Evolutionary conservation across 2,888 invertebrate genomes (phyloP), one percentile per base, ranked within the genome.

Genomic region (Tricholauxania praeusta): DNA sequence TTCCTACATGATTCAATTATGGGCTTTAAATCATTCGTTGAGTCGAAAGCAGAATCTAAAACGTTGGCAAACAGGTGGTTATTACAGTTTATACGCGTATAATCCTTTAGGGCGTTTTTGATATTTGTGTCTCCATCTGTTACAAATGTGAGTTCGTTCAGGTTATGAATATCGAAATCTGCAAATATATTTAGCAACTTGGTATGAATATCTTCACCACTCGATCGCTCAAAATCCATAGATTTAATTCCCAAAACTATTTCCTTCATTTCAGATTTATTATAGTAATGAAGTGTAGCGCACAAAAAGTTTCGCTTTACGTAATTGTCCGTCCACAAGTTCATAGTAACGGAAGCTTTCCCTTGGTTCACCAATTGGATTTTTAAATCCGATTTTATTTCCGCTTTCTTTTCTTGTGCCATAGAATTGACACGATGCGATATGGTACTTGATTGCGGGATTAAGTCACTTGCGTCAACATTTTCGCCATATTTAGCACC

Each of bases 301-400:
- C 74, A 71, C 60, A 77, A 74, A 72, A 76, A 76, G 59, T 73
- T 68, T 67, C 74, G 71, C 10, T 75, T 77, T 12, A 78, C 74
- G 59, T 74, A 78, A 47, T 77, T 71, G 62, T 78, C 77, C 10
- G 73, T 72, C 78, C 77, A 79, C 74, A 78, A 51, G 67, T 77
- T 74, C 55, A 76, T 72, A 12, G 76, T 76, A 10, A 53, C 74
- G 14, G 74, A 75, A 59, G 60, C 74, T 59, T 74, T 71, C 60
- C 74, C 75, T 32, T 71, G 65, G 53, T 63, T 53, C 51, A 74
- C 73, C 22, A 72, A 64, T 55, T 71, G 55, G 22, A 59, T 67
- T 55, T 76, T 71, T 62, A 28, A 28, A 28, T 28, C 28, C 28
- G 28, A 28, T 28, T 28, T 28, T 28, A 28, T 28, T 28, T 28